These are phyloP conservation scores for Atopsyche davidsoni DNA, from an alignment of 1,140 invertebrate genomes.

Conservation along the genomic window DNA sequence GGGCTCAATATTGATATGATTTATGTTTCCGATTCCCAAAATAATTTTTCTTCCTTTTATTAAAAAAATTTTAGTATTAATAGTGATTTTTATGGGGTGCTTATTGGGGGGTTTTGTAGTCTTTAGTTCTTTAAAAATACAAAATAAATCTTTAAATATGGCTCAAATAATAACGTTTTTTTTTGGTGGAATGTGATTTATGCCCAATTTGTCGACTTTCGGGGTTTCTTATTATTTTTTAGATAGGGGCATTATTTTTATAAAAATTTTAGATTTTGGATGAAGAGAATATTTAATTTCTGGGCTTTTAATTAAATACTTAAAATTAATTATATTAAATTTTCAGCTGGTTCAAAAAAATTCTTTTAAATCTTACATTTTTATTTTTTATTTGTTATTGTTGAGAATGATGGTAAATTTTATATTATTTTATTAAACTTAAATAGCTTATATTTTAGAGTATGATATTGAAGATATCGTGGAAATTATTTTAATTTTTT, in stretches of 20 bases:
- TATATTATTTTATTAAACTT: conserved; percentile 41
- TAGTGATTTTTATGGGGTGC: no score
- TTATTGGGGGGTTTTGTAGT: conserved; percentile 37
- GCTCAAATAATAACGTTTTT: conserved; percentile 30
- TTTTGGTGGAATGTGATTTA: conserved; percentile 37
- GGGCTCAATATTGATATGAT: conserved; percentile 41
- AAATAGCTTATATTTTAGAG: conserved; percentile 55
- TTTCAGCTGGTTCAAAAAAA: conserved; percentile 46
- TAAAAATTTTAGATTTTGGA: conserved; percentile 42
- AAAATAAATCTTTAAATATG: conserved; percentile 36
- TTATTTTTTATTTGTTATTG: conserved; percentile 40
- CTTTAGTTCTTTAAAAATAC: conserved; percentile 37
- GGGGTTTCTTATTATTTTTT: conserved; percentile 33
- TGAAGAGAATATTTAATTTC: conserved; percentile 45
- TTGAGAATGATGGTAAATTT: no score
- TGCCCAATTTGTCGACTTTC: conserved; percentile 41
- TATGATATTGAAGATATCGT: conserved; percentile 54
- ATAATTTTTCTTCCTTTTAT: conserved; percentile 46
- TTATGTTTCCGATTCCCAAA: conserved; percentile 43
- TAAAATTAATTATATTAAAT: conserved; percentile 44
- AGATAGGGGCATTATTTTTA: conserved; percentile 30
- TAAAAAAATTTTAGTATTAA: conserved; percentile 44
- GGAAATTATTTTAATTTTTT: conserved; percentile 27
- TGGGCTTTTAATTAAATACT: conserved; percentile 32
- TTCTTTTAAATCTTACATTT: conserved; percentile 40